These are phyloP conservation scores for Stenotaenia linearis DNA, from an alignment of 2,888 invertebrate genomes.

Conservation along the genomic window DNA sequence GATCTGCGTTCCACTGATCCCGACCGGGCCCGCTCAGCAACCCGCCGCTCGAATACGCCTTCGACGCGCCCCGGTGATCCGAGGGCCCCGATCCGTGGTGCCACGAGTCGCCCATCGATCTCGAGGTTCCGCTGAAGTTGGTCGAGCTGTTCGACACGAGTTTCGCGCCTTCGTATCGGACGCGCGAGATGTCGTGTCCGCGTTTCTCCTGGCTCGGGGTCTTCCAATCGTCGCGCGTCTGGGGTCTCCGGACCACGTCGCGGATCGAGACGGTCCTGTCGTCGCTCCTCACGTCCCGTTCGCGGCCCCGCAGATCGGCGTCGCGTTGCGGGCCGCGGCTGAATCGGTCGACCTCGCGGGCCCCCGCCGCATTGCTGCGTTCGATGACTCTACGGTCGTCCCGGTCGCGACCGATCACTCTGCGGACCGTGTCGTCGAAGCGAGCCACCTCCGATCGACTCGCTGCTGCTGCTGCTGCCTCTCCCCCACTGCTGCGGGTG, in stretches of 20 bases:
- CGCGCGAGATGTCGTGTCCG: neutral
- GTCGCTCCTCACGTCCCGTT: conserved; percentile 7
- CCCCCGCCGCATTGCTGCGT: too few species aligned
- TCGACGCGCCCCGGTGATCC: conserved; percentile 31
- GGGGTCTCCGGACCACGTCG: conserved; percentile 26
- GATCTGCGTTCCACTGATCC: conserved; percentile 30
- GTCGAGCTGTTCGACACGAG: conserved; percentile 31
- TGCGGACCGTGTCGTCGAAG: conserved; percentile 13
- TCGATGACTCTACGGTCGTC: conserved; percentile 30
- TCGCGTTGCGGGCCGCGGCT: conserved; percentile 31
- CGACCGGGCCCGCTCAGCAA: neutral
- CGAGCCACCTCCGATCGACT: conserved; percentile 27
- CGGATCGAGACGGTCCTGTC: conserved; percentile 32
- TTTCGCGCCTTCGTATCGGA: conserved; percentile 31
- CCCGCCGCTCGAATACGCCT: conserved; percentile 30
- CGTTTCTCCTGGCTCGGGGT: conserved; percentile 15
- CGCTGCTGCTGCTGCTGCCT: neutral
- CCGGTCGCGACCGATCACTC: conserved; percentile 31
- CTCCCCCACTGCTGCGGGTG: neutral
- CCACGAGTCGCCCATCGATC: conserved; percentile 31
- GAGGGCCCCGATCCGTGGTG: conserved; percentile 30
- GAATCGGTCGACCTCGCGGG: conserved; percentile 15
- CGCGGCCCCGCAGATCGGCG: conserved; percentile 33
- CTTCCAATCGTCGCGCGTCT: conserved; percentile 30
- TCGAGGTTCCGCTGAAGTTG: neutral